Conservation (phyloP, 2,113 vertebrate species). For the Lycocorax pyrrhopterus region DNA sequence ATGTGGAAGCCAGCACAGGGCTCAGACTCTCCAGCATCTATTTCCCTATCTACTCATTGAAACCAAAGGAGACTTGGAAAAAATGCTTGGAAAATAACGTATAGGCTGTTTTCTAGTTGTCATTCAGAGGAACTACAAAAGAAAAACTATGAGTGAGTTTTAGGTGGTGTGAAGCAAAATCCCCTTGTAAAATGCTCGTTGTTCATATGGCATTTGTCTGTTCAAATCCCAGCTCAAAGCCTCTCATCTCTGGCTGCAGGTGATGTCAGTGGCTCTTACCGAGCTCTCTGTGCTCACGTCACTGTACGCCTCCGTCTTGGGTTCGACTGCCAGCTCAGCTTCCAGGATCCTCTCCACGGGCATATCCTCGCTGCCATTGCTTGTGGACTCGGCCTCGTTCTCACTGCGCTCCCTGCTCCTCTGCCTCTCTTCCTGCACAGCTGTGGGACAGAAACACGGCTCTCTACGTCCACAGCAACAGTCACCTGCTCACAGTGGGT, state of each 20-base stretch:
- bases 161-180: neutral
- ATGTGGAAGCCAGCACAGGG: neutral
- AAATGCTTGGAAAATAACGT: neutral
- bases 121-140: neutral
- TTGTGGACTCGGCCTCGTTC: conserved; percentile 82
- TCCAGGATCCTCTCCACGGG: conserved; percentile 95
- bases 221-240: neutral
- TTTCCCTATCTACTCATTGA: neutral
- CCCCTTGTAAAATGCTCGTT: neutral
- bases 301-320: conserved; percentile 85
- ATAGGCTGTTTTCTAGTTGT: neutral
- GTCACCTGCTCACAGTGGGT: neutral
- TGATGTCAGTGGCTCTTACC: conserved; percentile 58
- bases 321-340: conserved; percentile 91
- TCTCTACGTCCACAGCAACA: neutral
- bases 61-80: neutral
- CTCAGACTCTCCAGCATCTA: neutral
- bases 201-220: neutral
- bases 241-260: neutral
- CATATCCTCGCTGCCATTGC: conserved; percentile 86
- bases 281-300: conserved; percentile 83
- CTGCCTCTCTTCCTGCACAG: conserved; percentile 94
- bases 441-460: conserved; percentile 48
- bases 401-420: conserved; percentile 88
- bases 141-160: neutral